A percentile compares a stretch with the other conserved stretches of the same genome.
Evolutionary conservation across 2,113 vertebrate species (phyloP).

Genomic region (Panthera uncia): DNA sequence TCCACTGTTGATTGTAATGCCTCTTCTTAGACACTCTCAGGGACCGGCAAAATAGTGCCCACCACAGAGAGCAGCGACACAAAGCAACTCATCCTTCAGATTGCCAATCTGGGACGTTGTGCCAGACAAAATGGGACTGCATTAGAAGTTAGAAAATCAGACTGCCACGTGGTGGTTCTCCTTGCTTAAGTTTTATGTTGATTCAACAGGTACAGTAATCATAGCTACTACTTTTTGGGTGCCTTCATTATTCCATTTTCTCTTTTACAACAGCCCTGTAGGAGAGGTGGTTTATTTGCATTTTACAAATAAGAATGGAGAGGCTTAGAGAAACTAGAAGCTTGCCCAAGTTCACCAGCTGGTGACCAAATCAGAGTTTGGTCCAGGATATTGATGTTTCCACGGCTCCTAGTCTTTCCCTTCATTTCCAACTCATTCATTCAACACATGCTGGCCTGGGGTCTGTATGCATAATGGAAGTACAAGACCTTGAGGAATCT

Average conservation of each 20-base stretch:
- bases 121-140: background rate
- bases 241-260: background rate
- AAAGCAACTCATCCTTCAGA: background rate
- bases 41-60: background rate
- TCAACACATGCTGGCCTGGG: background rate
- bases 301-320: background rate
- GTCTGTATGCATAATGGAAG: background rate
- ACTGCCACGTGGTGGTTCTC: background rate
- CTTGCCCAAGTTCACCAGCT: background rate
- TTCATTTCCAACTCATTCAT: background rate
- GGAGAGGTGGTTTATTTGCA: background rate
- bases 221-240: background rate
- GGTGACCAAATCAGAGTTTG: background rate
- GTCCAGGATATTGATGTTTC: background rate
- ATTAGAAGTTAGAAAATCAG: conserved; percentile 31
- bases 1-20: conserved; percentile 9
- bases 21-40: conserved; percentile 49
- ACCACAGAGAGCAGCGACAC: background rate
- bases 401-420: background rate
- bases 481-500: background rate
- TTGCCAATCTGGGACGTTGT: background rate
- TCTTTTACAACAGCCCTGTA: background rate
- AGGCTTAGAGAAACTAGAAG: background rate
- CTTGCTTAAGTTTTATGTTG: background rate
- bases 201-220: background rate